Evolutionary conservation across 30 jellyfish, hydroid and myxozoan species (phyloP), one percentile per base, ranked within the genome.

Genomic region (Haliclystus octoradiatus): DNA sequence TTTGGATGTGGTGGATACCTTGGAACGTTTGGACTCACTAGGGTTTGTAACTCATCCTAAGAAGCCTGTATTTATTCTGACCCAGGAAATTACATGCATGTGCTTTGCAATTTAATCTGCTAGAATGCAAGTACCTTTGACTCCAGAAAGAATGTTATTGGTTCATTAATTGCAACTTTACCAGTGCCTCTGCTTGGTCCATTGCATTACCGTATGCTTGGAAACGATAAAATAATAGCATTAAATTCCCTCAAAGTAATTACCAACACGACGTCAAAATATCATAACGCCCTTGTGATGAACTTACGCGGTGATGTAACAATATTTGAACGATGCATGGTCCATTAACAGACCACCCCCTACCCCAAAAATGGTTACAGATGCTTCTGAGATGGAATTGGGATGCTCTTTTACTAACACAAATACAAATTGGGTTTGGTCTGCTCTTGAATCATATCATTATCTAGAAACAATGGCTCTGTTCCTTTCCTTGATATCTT

Each of bases 141-240:
- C 80, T 23, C 26, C 33, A 29, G 57, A 70, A 50, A 70, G 57
- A 49, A 53, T 30, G 52, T 72, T 60, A 14, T 60, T 27, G 80
- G 80, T 29, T 29, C 30, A 34, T 29, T 66, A 29, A n/a, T 40
- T 35, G 50, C 73, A 28, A 15, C 70, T 46, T 65, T 75, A 26
- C 72, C 74, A 33, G 87, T 71, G 15, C 80, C 52, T 22, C 79
- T 15, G 33, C 52, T 31, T 40, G 87, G 87, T 28, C 73, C 71
- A 49, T 61, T 75, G 29, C 87, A 75, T 40, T 75, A 63, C 63
- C 72, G 87, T 27, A 65, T 13, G 28, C 68, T 75, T 23, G 87
- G 40, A 62, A 33, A 52, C 34, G 30, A 47, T 1, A 75, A 75
- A 62, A 13, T 26, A 28, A 30, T 13, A 69, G 69, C 31, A 19